Percentiles rank a stretch among this genome's conserved stretches.
Conservation (phyloP, 2,797 vertebrate species). For the Thripadectes ignobilis region DNA sequence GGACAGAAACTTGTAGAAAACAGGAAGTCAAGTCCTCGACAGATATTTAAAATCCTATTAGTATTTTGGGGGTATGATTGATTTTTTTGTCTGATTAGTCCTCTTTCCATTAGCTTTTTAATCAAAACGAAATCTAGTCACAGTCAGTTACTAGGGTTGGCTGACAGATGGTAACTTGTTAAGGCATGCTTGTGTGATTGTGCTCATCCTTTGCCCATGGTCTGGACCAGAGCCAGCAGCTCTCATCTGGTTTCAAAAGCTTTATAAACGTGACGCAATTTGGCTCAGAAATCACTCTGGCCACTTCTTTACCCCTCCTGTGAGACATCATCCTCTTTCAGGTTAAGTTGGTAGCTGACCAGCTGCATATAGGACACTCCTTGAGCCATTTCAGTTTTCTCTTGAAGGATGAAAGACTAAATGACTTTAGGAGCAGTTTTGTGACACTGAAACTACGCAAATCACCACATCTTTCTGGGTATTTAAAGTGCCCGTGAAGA, state of each 20-base stretch:
- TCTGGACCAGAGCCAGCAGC: neutral
- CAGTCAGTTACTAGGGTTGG: neutral
- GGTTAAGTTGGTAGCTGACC: conserved; percentile 25
- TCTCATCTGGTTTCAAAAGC: conserved; percentile 4
- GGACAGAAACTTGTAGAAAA: neutral
- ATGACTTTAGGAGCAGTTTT: conserved; percentile 28
- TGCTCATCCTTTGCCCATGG: neutral
- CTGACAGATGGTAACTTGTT: conserved; percentile 38
- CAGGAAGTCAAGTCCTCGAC: neutral
- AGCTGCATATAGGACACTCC: conserved; percentile 6
- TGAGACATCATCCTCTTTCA: neutral
- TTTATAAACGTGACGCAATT: conserved; percentile 33
- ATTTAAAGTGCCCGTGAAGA: conserved; percentile 1
- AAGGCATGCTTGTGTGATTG: neutral
- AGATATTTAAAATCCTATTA: neutral
- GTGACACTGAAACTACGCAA: conserved; percentile 5
- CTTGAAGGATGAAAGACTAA: conserved; percentile 14
- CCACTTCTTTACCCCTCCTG: neutral
- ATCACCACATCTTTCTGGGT: neutral
- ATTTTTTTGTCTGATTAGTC: conserved; percentile 9
- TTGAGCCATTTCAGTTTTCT: conserved; percentile 3
- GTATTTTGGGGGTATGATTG: neutral
- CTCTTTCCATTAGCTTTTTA: conserved; percentile 24
- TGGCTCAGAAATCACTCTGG: neutral
- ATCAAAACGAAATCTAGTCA: conserved; percentile 40